A percentile compares a stretch with the other conserved stretches of the same genome.
Evolutionary conservation across 1,140 invertebrate species (phyloP).

Genomic region (Tetraneura akinire): DNA sequence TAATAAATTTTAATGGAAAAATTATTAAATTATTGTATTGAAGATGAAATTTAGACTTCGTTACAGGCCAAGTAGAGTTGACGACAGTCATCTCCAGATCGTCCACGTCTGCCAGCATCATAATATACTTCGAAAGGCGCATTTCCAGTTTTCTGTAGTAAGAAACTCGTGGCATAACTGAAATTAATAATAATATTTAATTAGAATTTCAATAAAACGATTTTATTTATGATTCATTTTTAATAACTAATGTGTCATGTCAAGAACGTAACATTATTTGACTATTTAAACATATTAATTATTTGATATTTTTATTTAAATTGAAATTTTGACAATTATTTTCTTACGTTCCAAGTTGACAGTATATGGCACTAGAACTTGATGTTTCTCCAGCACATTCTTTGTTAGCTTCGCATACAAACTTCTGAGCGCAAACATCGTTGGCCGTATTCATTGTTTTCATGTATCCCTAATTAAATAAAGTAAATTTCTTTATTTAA

Average conservation of each 20-base stretch:
- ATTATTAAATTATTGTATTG: background rate
- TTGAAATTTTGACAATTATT: background rate
- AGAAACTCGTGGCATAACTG: constrained; percentile 82
- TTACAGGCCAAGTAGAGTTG: constrained; percentile 82
- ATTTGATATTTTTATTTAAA: background rate
- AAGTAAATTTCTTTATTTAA: background rate
- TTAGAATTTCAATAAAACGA: too few species aligned
- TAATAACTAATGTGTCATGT: too few species aligned
- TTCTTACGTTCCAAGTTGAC: constrained; percentile 89
- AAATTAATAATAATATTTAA: constrained; percentile 53
- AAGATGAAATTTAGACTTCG: constrained; percentile 67
- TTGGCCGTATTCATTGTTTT: constrained; percentile 78
- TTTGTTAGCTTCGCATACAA: constrained; percentile 83
- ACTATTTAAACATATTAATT: too few species aligned
- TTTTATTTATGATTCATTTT: background rate
- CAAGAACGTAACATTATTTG: too few species aligned
- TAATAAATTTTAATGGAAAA: constrained; percentile 3
- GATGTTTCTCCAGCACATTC: constrained; percentile 80
- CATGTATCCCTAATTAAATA: constrained; percentile 70
- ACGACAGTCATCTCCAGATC: constrained; percentile 80
- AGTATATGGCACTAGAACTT: constrained; percentile 82
- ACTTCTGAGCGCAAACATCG: constrained; percentile 77
- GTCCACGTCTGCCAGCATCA: constrained; percentile 74
- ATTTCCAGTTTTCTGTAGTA: constrained; percentile 74
- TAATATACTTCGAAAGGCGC: constrained; percentile 78